Conservation (phyloP, 2,888 invertebrate species). For the Luffia ferchaultella region DNA sequence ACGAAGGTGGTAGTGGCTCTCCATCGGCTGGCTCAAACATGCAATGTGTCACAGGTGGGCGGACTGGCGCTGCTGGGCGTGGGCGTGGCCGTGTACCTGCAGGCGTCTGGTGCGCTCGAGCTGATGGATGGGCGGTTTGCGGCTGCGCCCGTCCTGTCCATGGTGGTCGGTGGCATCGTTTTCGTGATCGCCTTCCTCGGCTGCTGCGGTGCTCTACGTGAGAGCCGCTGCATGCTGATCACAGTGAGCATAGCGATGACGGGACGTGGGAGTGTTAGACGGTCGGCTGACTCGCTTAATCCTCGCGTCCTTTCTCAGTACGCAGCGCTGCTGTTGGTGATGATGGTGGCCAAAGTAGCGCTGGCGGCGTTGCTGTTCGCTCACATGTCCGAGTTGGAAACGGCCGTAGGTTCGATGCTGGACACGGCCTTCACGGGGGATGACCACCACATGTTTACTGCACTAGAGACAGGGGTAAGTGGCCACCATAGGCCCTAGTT, state of each 20-base stretch:
- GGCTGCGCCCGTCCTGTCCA: slow-evolving; percentile 67
- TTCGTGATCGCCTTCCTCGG: slow-evolving; percentile 87
- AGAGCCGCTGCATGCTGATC: slow-evolving; percentile 81
- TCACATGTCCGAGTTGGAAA: slow-evolving; percentile 56
- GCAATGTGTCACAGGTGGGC: no score
- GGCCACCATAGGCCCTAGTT: background rate
- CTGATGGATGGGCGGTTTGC: slow-evolving; percentile 43
- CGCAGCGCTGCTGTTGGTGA: slow-evolving; percentile 71
- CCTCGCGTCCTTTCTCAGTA: slow-evolving; percentile 57
- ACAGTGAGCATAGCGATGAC: slow-evolving; percentile 68
- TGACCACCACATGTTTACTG: slow-evolving; percentile 56
- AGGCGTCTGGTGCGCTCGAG: slow-evolving; percentile 46
- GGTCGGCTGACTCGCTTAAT: no score
- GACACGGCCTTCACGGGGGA: slow-evolving; percentile 37
- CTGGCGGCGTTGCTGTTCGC: slow-evolving; percentile 72
- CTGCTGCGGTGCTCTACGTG: slow-evolving; percentile 87
- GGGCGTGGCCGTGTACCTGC: slow-evolving; percentile 69
- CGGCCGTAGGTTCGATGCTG: slow-evolving; percentile 56
- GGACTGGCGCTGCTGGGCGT: slow-evolving; percentile 72
- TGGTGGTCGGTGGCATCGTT: slow-evolving; percentile 73
- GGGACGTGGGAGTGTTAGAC: no score
- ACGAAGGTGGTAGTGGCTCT: no score
- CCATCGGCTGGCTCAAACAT: no score
- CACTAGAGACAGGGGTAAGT: slow-evolving; percentile 67
- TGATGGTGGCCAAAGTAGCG: slow-evolving; percentile 75